phyloP scores from a whole-genome alignment of 2,797 vertebrate species.

The Melanotaenia pygmaea region DNA sequence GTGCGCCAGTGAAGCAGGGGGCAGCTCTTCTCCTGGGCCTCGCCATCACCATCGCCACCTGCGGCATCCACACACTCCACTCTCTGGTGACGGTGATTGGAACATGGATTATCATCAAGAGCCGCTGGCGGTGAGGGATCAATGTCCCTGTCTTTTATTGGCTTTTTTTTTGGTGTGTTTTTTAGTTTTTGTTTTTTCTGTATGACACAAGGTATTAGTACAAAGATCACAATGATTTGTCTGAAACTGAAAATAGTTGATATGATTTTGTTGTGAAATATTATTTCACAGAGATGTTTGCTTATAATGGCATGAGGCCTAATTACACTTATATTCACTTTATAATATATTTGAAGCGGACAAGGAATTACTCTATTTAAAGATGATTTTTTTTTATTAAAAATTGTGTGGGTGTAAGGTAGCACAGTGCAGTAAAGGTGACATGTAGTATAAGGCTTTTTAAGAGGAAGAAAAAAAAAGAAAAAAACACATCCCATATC shows the following conservation, averaged over 20 bases:
- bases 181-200: neutral
- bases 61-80: constrained; percentile 88
- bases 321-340: neutral
- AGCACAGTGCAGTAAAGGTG: neutral
- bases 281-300: neutral
- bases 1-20: constrained; percentile 86
- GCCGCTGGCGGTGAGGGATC: constrained; percentile 84
- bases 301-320: neutral
- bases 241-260: neutral
- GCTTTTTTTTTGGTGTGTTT: neutral
- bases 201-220: too few relatives aligned
- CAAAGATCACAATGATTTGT: neutral
- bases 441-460: neutral
- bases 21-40: constrained; percentile 86
- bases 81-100: constrained; percentile 89
- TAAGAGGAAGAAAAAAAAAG: neutral
- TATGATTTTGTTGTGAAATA: neutral
- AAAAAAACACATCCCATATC: neutral
- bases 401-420: neutral
- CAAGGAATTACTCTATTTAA: neutral
- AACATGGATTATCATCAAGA: constrained; percentile 90
- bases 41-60: constrained; percentile 83
- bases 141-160: neutral
- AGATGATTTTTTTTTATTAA: neutral
- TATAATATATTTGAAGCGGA: neutral